Conservation (phyloP, 2,888 invertebrate species). For the Nematopogon swammerdamellus region DNA sequence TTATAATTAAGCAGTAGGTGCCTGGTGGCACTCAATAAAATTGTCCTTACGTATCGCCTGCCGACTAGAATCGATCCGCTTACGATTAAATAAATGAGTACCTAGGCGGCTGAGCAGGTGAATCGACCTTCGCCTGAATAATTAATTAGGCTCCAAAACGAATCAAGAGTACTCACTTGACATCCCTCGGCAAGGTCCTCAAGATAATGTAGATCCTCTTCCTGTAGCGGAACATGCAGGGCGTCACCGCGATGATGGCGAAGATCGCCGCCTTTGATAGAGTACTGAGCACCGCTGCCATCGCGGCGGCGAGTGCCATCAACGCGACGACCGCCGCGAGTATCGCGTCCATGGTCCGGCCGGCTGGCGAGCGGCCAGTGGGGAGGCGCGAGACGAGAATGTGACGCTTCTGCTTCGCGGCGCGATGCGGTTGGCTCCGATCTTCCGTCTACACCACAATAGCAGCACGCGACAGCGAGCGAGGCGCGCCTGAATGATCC, state of each 20-base stretch:
- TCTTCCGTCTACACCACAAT: too few species aligned
- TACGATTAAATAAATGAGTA: too few species aligned
- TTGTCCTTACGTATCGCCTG: too few species aligned
- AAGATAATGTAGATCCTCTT: conserved; percentile 58
- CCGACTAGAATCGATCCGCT: too few species aligned
- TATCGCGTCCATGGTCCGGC: conserved; percentile 40
- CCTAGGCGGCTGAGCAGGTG: too few species aligned
- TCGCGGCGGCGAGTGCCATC: conserved; percentile 52
- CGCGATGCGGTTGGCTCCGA: too few species aligned
- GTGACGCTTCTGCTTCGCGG: background rate
- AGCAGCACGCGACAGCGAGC: background rate
- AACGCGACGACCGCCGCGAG: conserved; percentile 49
- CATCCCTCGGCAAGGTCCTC: conserved; percentile 64
- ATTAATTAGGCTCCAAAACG: too few species aligned
- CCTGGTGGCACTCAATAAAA: too few species aligned
- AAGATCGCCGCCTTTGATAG: conserved; percentile 72
- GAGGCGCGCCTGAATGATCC: background rate
- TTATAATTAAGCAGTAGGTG: too few species aligned
- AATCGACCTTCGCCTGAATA: too few species aligned
- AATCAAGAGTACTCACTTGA: conserved; percentile 52
- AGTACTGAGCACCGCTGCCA: conserved; percentile 58
- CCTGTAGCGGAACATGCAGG: conserved; percentile 54
- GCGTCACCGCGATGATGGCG: conserved; percentile 51
- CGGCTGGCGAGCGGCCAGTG: conserved; percentile 23
- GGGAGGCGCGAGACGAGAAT: background rate